Conservation (phyloP, 1,140 invertebrate genomes). For the Halotydeus destructor region DNA sequence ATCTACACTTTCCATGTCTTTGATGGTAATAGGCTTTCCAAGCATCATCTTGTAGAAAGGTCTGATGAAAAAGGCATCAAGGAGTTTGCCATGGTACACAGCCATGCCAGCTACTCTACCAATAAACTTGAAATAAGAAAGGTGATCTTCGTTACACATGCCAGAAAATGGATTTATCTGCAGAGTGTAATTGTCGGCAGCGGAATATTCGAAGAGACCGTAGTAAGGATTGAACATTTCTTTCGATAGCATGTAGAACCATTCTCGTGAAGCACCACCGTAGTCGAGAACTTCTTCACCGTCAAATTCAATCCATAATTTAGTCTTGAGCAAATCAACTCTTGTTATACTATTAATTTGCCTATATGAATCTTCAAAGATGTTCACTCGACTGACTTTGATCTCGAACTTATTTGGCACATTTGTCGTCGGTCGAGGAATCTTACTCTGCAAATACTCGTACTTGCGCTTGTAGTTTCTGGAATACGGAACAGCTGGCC, state of each 20-base stretch:
- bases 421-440: constrained; percentile 86
- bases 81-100: constrained; percentile 83
- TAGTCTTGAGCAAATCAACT: constrained; percentile 77
- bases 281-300: constrained; percentile 93
- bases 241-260: constrained; percentile 94
- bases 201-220: constrained; percentile 95
- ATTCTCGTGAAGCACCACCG: constrained; percentile 85
- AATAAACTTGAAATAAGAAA: constrained; percentile 97
- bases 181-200: constrained; percentile 95
- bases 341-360: constrained; percentile 63
- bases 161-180: constrained; percentile 97
- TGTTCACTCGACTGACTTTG: constrained; percentile 62
- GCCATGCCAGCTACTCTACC: constrained; percentile 94
- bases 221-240: constrained; percentile 99
- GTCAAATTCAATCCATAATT: constrained; percentile 96
- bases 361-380: constrained; percentile 74
- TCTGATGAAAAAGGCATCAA: constrained; percentile 95
- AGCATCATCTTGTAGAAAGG: constrained; percentile 99
- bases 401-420: constrained; percentile 97
- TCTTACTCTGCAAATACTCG: constrained; percentile 84
- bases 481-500: constrained; percentile 88
- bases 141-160: constrained; percentile 87
- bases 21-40: constrained; percentile 70
- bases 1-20: constrained; percentile 95
- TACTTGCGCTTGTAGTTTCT: constrained; percentile 97